These are phyloP conservation scores for Dipus sagitta DNA, from an alignment of 2,797 vertebrate genomes.

Conservation along the genomic window DNA sequence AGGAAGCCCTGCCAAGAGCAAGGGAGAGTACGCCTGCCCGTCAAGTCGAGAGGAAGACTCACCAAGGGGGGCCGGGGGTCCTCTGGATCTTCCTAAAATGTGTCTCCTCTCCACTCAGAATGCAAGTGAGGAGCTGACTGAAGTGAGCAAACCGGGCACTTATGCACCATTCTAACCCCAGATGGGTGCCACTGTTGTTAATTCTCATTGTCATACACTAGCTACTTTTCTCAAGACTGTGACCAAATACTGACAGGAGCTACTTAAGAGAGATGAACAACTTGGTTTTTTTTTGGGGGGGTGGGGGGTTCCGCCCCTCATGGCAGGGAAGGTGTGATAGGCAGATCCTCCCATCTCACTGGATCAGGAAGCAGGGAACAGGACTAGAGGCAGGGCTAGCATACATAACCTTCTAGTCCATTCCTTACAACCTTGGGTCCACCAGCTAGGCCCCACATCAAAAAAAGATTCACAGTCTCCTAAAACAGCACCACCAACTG, in stretches of 20 bases:
- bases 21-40: not conserved
- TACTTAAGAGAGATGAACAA: not conserved
- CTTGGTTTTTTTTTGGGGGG: not conserved
- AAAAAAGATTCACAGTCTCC: not conserved
- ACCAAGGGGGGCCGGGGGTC: not conserved
- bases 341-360: not conserved
- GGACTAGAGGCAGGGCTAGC: not conserved
- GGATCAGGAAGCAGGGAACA: not conserved
- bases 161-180: too few species aligned
- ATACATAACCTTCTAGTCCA: not conserved
- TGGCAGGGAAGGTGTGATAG: not conserved
- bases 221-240: not conserved
- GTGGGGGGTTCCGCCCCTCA: not conserved
- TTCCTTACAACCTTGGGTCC: not conserved
- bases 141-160: not conserved
- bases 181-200: not conserved
- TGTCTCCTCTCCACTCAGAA: not conserved
- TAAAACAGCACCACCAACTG: not conserved
- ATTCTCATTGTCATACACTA: not conserved
- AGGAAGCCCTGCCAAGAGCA: not conserved
- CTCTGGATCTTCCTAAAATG: not conserved
- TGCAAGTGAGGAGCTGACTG: not conserved
- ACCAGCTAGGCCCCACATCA: not conserved
- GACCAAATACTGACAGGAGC: not conserved
- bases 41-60: not conserved